Percentiles rank a stretch among this genome's conserved stretches.
These are phyloP conservation scores for Aromia moschata DNA, from an alignment of 2,888 invertebrate genomes.

Conservation along the genomic window DNA sequence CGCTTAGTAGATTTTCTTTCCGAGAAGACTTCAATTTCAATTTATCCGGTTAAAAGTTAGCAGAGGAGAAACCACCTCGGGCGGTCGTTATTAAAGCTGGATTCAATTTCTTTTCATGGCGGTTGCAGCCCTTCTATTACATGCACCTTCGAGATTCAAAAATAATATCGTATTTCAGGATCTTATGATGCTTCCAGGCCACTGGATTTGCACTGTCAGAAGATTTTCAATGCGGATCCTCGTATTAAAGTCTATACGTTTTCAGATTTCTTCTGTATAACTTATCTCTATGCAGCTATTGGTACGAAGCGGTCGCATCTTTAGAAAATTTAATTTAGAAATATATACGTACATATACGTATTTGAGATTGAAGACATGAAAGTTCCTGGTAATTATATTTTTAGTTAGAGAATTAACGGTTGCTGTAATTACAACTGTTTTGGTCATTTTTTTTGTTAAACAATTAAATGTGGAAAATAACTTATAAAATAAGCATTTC, in stretches of 20 bases:
- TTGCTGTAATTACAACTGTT: too few relatives aligned
- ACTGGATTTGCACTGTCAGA: background rate
- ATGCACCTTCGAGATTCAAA: constrained; percentile 11
- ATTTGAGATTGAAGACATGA: background rate
- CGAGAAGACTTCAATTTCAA: constrained; percentile 7
- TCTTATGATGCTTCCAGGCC: constrained; percentile 6
- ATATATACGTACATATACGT: background rate
- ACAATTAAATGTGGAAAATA: too few relatives aligned
- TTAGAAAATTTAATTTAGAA: too few relatives aligned
- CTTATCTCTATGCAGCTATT: background rate
- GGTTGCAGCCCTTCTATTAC: constrained; percentile 13
- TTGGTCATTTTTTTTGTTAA: too few relatives aligned
- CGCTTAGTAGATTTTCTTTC: constrained; percentile 2
- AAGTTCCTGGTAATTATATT: background rate
- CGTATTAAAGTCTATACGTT: constrained; percentile 9
- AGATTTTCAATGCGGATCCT: constrained; percentile 13
- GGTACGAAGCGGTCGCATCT: too few relatives aligned
- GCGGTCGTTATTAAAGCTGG: constrained; percentile 10
- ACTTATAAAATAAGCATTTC: too few relatives aligned
- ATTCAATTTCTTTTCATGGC: constrained; percentile 18
- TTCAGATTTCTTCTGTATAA: background rate
- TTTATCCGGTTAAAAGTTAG: constrained; percentile 14
- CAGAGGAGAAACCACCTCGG: constrained; percentile 3
- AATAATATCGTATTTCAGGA: constrained; percentile 19
- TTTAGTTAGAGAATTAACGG: too few relatives aligned